Evolutionary conservation across 1,140 invertebrate species (phyloP).

Genomic region (Drosophila busckii): DNA sequence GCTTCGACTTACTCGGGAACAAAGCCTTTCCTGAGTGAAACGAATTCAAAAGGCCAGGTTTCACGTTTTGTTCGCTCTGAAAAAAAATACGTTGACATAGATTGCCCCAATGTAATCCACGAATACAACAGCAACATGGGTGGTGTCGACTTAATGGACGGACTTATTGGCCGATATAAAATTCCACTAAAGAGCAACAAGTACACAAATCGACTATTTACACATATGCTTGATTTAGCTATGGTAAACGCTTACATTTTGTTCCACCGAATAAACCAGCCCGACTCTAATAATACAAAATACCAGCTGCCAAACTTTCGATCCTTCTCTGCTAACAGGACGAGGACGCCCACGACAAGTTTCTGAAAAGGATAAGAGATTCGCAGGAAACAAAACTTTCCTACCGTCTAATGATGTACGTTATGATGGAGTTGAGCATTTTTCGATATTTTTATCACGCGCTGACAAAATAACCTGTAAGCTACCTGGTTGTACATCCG

Average conservation of each 20-base stretch:
- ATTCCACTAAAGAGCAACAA: conserved; percentile 12
- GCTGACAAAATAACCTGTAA: conserved; percentile 9
- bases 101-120: conserved; percentile 13
- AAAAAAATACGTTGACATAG: conserved; percentile 13
- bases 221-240: conserved; percentile 15
- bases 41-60: conserved; percentile 11
- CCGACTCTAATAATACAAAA: conserved; percentile 10
- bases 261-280: conserved; percentile 13
- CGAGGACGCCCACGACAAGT: conserved; percentile 3
- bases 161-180: conserved; percentile 6
- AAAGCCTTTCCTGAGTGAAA: conserved; percentile 17
- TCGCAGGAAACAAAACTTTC: conserved; percentile 4
- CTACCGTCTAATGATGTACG: conserved; percentile 10
- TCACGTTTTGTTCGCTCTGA: conserved; percentile 19
- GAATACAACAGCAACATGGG: conserved; percentile 12
- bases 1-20: conserved; percentile 12
- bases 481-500: conserved; percentile 10
- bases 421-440: conserved; percentile 12
- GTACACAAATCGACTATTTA: conserved; percentile 7
- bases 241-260: conserved; percentile 14
- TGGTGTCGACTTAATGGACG: conserved; percentile 11
- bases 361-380: conserved; percentile 4
- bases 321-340: conserved; percentile 2
- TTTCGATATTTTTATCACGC: conserved; percentile 14
- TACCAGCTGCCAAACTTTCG: conserved; percentile 25